Evolutionary conservation across 2,113 vertebrate genomes (phyloP), one percentile per base, ranked within the genome.

Genomic region (Vulpes ferrilata): DNA sequence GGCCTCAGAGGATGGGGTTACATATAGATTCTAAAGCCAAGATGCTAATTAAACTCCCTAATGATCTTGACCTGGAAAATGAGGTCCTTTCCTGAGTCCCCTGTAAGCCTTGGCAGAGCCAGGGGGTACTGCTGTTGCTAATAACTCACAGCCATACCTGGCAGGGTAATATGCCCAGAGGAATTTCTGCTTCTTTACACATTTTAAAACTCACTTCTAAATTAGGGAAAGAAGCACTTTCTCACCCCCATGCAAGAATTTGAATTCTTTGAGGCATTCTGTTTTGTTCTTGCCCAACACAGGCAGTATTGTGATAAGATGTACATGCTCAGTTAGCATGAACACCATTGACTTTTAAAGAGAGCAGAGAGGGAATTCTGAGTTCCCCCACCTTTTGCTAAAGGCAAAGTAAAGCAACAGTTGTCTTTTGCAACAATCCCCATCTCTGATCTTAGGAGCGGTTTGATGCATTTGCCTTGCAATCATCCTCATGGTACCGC

Each of bases 1-100:
- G 53, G 87, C 27, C 87, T 78, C 71, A 1, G 57, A 78, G 87
- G 83, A 89, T 2, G 2, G 48, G 86, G 19, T 43, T 62, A 62
- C 27, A 35, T 13, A 2, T 6, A 27, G 87, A 89, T 38, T 55
- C 92, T 16, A 23, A 83, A 88, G 80, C 85, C 20, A 74, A 87
- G 69, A n/a, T 30, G 82, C 95, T 93, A 88, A 73, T 97, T 94
- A 96, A 93, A 82, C 94, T 91, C 65, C 71, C 62, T n/a, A 96
- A 88, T 74, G 96, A 93, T 86, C 78, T 71, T 90, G 59, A 93
- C 59, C 94, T 79, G 57, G 94, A 93, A 96, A 88, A 23, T 2
- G 5, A 95, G 65, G 83, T 32, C 82, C 57, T 93, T 35, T 51
- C 32, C 78, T 1, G 7, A 65, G 59, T n/a, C 19, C 78, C 48